These are phyloP conservation scores for Choristoneura fumiferana DNA, from an alignment of 1,140 invertebrate genomes.

Conservation along the genomic window DNA sequence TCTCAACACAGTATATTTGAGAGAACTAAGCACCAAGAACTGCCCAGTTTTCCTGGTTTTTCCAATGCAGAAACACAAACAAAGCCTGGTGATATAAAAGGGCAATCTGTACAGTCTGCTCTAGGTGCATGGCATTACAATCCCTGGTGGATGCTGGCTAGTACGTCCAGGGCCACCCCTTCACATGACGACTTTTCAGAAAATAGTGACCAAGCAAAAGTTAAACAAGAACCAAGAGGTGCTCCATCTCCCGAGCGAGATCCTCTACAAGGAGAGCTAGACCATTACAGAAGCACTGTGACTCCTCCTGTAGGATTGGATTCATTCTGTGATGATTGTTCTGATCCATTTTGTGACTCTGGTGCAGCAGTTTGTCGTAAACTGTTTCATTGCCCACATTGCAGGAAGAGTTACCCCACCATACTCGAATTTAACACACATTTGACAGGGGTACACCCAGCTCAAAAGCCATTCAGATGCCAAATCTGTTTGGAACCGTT, in stretches of 20 bases:
- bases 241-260: conserved; percentile 63
- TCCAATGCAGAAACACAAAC: conserved; percentile 76
- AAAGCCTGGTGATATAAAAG: conserved; percentile 65
- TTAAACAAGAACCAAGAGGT: conserved; percentile 69
- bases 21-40: conserved; percentile 63
- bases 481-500: conserved; percentile 77
- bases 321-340: conserved; percentile 75
- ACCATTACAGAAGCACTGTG: conserved; percentile 51
- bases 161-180: conserved; percentile 64
- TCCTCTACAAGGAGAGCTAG: conserved; percentile 56
- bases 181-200: conserved; percentile 70
- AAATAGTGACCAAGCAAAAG: conserved; percentile 69
- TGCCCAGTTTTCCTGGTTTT: conserved; percentile 74
- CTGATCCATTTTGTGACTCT: conserved; percentile 76
- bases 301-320: conserved; percentile 66
- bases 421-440: conserved; percentile 77
- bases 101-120: conserved; percentile 54
- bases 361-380: conserved; percentile 70
- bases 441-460: conserved; percentile 73
- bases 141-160: conserved; percentile 78
- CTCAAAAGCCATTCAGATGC: conserved; percentile 76
- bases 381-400: conserved; percentile 76
- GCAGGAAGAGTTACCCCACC: conserved; percentile 75
- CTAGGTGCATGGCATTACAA: conserved; percentile 75
- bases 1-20: conserved; percentile 76